Base-by-base conservation (phyloP, 2,113 vertebrate genomes). In the Trochalopteron elliotii region DNA sequence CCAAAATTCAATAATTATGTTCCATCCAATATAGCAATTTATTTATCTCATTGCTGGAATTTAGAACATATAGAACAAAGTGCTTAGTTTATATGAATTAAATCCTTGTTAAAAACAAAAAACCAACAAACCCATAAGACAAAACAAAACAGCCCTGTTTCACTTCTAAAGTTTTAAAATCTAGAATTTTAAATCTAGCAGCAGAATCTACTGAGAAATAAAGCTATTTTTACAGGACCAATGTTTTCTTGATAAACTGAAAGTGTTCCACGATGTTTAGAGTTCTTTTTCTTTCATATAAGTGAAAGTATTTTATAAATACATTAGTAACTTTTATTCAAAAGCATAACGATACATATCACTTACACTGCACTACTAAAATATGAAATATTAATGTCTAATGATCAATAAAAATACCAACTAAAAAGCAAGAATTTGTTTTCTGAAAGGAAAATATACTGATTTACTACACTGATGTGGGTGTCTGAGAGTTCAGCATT, bases 1-100 rank as follows among this genome's bases (percentile, higher is more conserved):
- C 94, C 97, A 97, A 97, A 97, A 96, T 96, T 96, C 94, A 96
- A 89, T 94, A 97, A 96, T 94, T 97, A 93, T 89, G 87, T 93
- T 97, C 70, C 83, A 87, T 94, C 90, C 92, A 94, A 93, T 94
- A 89, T 68, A 94, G 83, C 89, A 93, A 96, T 93, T 89, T 90
- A 92, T 96, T 97, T 97, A 97, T 96, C 95, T 98, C 91, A 77
- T 95, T 95, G 90, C 69, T 96, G 94, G 91, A 94, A 96, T 96
- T 96, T 83, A 89, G 84, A 93, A 74, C 60, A 89, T 94, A 96
- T 60, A 96, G 91, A 97, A 92, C 92, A 97, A 96, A 93, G 80
- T 83, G 63, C 57, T 95, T 94, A 53, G 83, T 94, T 96, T 96
- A 82, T 91, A 90, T 93, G 87, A 97, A 95, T 94, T 56, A 96